A percentile compares a stretch with the other conserved stretches of the same genome.
phyloP scores from a whole-genome alignment of 2,797 vertebrate species.

The Heliangelus exortis region DNA sequence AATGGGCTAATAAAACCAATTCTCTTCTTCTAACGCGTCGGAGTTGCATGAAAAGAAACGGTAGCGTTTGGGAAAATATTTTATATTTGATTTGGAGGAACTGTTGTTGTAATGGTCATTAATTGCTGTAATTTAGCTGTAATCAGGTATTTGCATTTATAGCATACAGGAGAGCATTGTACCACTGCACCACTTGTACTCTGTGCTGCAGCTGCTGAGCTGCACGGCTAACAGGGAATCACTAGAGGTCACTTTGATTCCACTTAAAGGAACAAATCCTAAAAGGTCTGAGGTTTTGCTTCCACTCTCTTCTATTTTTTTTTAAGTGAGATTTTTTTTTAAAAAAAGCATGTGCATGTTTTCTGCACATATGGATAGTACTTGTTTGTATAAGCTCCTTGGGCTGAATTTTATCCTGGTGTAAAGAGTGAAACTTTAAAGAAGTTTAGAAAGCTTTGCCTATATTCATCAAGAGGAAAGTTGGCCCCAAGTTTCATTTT shows the following conservation, averaged over 20 bases:
- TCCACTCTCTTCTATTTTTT: not conserved
- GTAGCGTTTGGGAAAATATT: not conserved
- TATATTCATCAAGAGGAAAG: slow-evolving; percentile 19
- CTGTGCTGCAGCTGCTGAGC: not conserved
- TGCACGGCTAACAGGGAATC: slow-evolving; percentile 33
- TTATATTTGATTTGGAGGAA: not conserved
- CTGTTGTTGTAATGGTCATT: not conserved
- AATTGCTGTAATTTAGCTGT: not conserved
- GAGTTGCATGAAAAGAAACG: not conserved
- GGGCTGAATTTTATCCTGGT: not conserved
- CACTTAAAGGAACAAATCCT: slow-evolving; percentile 26
- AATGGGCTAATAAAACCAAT: slow-evolving; percentile 44
- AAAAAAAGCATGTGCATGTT: not conserved
- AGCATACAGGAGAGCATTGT: not conserved
- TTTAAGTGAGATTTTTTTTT: rapidly evolving
- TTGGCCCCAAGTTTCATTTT: slow-evolving; percentile 20
- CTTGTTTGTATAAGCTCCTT: not conserved
- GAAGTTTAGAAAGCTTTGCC: slow-evolving; percentile 31
- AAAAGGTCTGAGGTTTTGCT: not conserved
- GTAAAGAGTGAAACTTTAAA: slow-evolving; percentile 15
- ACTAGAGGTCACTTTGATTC: slow-evolving; percentile 77
- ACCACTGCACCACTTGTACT: not conserved
- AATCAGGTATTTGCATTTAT: not conserved
- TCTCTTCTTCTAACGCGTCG: not conserved
- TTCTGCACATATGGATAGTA: not conserved